These are phyloP conservation scores for Hydropsyche tenuis DNA, from an alignment of 1,140 invertebrate genomes.

Conservation along the genomic window DNA sequence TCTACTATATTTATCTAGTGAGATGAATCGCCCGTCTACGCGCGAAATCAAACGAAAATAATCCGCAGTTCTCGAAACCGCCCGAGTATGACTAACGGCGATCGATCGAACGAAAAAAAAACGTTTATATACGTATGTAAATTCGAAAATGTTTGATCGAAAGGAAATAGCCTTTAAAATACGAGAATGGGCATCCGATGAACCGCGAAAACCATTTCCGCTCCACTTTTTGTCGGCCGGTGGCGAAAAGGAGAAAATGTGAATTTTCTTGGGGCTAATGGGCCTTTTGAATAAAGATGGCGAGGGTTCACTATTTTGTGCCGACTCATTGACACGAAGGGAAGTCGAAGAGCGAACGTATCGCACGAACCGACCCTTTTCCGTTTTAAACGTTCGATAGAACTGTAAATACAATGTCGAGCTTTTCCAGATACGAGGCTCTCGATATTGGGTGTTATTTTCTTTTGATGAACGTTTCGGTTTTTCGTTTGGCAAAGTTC, in stretches of 20 bases:
- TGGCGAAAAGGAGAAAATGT: slow-evolving; percentile 22
- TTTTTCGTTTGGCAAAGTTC: too few relatives aligned
- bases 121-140: background rate
- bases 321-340: slow-evolving; percentile 32
- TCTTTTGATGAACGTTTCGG: too few relatives aligned
- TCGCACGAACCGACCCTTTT: background rate
- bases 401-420: background rate
- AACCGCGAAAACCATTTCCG: slow-evolving; percentile 42
- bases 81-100: too few relatives aligned
- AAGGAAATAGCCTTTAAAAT: slow-evolving; percentile 34
- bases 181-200: slow-evolving; percentile 33
- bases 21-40: too few relatives aligned
- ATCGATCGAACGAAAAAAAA: too few relatives aligned
- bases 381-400: background rate
- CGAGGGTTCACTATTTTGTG: slow-evolving; percentile 36
- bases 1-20: too few relatives aligned
- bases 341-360: slow-evolving; percentile 12
- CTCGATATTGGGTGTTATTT: too few relatives aligned
- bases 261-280: slow-evolving; percentile 39
- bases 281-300: slow-evolving; percentile 37
- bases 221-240: slow-evolving; percentile 25
- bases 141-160: slow-evolving; percentile 24
- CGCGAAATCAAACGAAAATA: background rate
- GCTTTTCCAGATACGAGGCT: too few relatives aligned
- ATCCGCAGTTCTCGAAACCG: background rate